Base-by-base conservation (phyloP, 2,113 vertebrate genomes). In the Platysternon megacephalum region DNA sequence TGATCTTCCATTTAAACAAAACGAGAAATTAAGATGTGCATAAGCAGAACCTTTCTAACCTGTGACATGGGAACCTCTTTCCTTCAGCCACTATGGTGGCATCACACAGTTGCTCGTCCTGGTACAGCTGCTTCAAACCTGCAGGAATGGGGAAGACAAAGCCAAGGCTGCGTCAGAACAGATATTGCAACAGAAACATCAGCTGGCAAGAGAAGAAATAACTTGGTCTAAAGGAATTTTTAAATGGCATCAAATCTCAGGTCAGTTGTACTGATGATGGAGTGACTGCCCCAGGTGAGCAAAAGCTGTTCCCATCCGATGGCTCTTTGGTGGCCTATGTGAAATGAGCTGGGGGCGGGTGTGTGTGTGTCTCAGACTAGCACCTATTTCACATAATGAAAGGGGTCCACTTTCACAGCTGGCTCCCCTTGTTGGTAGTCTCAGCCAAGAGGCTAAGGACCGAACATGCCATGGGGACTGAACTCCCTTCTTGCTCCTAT, bases 61-160 rank as follows among this genome's bases (percentile, higher is more conserved):
- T 95, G 81, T 95, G 94, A 14, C 94, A 95, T 16, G 58, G 87
- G 48, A 95, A 95, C 44, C 82, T 82, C 72, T 87, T 83, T 28
- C 81, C 51, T 28, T 52, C 49, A 17, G 85, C 86, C 56, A 93
- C 91, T 22, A 95, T 84, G 52, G 91, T 90, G 39, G 91, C 49
- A 39, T 95, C 94, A 55, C 94, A 95, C 12, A 95, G 91, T 21
- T 12, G 52, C 48, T 90, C 81, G 6, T 89, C 48, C 14, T 83
- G 84, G 32, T 90, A 87, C 12, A 95, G 14, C 4, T 93, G 74
- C 13, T 80, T 61, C 28, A 95, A 39, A 17, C 91, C 94, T 95
- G 51, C 4, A 28, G 19, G 65, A 84, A 86, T n/a, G 19, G 17
- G 78, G 52, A 16, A 8, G 52, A 79, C n/a, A 28, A 29, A n/a